Evolutionary conservation across 1,140 invertebrate species (phyloP), one percentile per base, ranked within the genome.

Genomic region (Sycophaga agraensis): DNA sequence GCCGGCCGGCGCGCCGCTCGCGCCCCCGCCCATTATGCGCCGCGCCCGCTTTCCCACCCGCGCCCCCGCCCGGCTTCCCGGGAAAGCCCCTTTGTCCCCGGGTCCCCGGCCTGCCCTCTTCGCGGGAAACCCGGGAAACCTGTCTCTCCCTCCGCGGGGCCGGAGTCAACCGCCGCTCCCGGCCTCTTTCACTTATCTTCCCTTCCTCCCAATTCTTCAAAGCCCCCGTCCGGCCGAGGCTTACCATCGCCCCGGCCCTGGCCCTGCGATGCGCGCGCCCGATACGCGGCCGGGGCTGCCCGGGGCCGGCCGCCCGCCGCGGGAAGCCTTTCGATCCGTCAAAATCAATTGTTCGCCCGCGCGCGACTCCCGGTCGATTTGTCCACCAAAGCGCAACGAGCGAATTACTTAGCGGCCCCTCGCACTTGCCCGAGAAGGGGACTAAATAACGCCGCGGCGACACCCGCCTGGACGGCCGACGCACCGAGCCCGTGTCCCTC

Each of bases 391-490:
- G 34, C 17, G 26, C 28, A 53, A 45, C 40, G n/a, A 37, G 58
- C 58, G 37, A 59, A 50, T 59, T 50, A 59, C 57, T 59, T 51
- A 49, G 56, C 16, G 37, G 1, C 6, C n/a, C n/a, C n/a, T n/a
- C n/a, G n/a, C n/a, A n/a, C n/a, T n/a, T n/a, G n/a, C n/a, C n/a
- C n/a, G n/a, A n/a, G n/a, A 17, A 31, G 31, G 17, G 16, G 12
- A 40, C 21, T 40, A 39, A 45, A 22, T 46, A 42, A 21, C 34
- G 16, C 35, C 34, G 51, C 35, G 22, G 46, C 16, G 46, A 57
- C 17, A 51, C 17, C 14, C n/a, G 28, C 19, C 19, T 49, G 57
- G 17, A 37, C 17, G 34, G 43, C 22, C 21, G 35, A 42, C 45
- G 56, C 56, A 50, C 35, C n/a, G 11, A 22, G 4, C 21, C 12